Evolutionary conservation across 2,888 invertebrate genomes (phyloP), one percentile per base, ranked within the genome.

Genomic region (Thecophora atra): DNA sequence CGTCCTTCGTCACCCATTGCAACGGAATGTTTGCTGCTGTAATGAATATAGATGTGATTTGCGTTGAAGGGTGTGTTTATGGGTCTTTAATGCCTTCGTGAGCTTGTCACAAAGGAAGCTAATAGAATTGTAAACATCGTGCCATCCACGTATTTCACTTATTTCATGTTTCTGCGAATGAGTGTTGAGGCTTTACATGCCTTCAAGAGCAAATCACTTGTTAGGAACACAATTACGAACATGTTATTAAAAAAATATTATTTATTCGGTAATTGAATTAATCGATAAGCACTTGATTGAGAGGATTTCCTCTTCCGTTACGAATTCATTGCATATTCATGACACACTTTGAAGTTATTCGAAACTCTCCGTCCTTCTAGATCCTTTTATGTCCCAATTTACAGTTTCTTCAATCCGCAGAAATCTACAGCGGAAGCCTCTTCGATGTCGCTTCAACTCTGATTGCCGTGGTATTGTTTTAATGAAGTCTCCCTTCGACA

Each of bases 41-140:
- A 83, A 83, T 83, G 82, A 83, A 83, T 83, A 83, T 83, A 81
- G 83, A 84, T 84, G 82, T 82, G 81, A 81, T 81, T 83, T 82
- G 77, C 78, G 77, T 79, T 77, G 78, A 73, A 78, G 81, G 81
- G 82, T 78, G 82, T 74, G 73, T 79, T 77, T 79, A 81, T 81
- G 82, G 78, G 81, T 74, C 72, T 78, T 77, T 79, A 81, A 80
- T 81, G 56, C 44, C 47, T 44, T 69, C 44, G 58, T 69, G 13
- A 19, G 58, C 24, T 58, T 60, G 56, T 47, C 58, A 30, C 52
- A 19, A 1, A 70, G 76, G 78, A 69, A 77, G 78, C 79, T 79
- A 79, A 81, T 80, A 79, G 80, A 81, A 79, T 78, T 37, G 70
- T 62, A 19, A 52, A 37, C 17, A 52, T 37, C 13, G 47, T 37